Conservation (phyloP, 2,797 vertebrate species). For the Apogon talboti region DNA sequence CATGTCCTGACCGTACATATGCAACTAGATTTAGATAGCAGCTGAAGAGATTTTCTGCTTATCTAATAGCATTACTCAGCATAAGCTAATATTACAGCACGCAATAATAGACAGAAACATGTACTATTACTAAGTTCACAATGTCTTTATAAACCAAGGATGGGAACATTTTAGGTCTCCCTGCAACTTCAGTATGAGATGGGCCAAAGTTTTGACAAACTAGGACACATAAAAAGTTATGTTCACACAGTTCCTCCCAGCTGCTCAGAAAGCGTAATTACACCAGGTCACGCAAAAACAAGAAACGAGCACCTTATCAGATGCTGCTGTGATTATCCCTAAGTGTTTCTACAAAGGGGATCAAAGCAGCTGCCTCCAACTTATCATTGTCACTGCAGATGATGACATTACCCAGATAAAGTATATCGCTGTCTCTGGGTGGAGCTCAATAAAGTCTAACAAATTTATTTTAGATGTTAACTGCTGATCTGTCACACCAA, state of each 20-base stretch:
- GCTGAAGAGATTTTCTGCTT: slow-evolving; percentile 56
- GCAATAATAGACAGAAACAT: slow-evolving; percentile 33
- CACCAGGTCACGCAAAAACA: slow-evolving; percentile 38
- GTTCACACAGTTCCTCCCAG: not conserved
- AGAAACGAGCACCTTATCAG: slow-evolving; percentile 58
- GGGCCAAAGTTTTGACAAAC: slow-evolving; percentile 7
- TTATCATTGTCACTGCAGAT: slow-evolving; percentile 49
- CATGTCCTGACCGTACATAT: slow-evolving; percentile 35
- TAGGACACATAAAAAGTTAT: slow-evolving; percentile 9
- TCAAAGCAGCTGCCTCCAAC: slow-evolving; percentile 42
- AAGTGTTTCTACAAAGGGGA: slow-evolving; percentile 52
- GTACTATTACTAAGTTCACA: slow-evolving; percentile 13
- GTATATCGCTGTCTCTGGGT: slow-evolving; percentile 37
- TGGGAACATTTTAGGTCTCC: slow-evolving; percentile 1
- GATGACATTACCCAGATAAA: slow-evolving; percentile 50
- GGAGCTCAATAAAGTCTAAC: slow-evolving; percentile 43
- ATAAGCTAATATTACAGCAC: slow-evolving; percentile 28
- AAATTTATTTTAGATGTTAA: slow-evolving; percentile 31
- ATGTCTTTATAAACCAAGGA: slow-evolving; percentile 10
- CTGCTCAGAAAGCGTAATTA: slow-evolving; percentile 31
- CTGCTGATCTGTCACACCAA: slow-evolving; percentile 28
- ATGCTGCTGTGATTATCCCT: slow-evolving; percentile 59
- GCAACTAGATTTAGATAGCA: slow-evolving; percentile 41
- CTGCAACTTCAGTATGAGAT: not conserved
- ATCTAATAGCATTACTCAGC: slow-evolving; percentile 57